These are phyloP conservation scores for Mycalesis mineus DNA, from an alignment of 2,888 invertebrate species.

Conservation along the genomic window DNA sequence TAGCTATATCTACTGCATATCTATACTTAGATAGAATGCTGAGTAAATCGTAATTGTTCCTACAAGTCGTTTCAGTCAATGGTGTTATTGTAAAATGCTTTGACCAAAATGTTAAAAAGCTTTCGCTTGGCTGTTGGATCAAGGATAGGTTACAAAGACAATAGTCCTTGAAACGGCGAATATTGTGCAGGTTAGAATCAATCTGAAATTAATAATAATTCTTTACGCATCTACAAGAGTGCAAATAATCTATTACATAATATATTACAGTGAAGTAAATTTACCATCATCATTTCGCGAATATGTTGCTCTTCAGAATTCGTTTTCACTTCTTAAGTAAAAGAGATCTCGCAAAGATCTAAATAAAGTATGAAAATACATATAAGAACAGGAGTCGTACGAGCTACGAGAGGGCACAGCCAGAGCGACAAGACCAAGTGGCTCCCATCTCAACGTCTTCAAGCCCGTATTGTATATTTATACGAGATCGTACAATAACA, in stretches of 20 bases:
- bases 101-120: too few relatives aligned
- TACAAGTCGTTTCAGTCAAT: too few relatives aligned
- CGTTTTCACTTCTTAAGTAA: neutral
- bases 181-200: too few relatives aligned
- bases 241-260: too few relatives aligned
- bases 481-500: conserved; percentile 18
- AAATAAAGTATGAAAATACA: conserved; percentile 29
- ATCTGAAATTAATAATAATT: too few relatives aligned
- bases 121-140: too few relatives aligned
- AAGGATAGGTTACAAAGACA: too few relatives aligned
- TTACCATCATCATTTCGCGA: neutral
- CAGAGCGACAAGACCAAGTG: conserved; percentile 29
- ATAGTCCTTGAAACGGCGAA: too few relatives aligned
- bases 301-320: neutral
- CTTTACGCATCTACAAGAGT: neutral
- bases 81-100: too few relatives aligned
- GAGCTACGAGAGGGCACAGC: conserved; percentile 21
- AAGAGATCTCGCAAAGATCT: conserved; percentile 4
- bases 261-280: neutral
- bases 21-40: too few relatives aligned
- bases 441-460: conserved; percentile 25
- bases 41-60: too few relatives aligned
- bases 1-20: too few relatives aligned
- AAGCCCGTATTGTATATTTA: conserved; percentile 29
- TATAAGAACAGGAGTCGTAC: conserved; percentile 21